Conservation (phyloP, 1,140 invertebrate genomes). For the Meloidogyne exigua region DNA sequence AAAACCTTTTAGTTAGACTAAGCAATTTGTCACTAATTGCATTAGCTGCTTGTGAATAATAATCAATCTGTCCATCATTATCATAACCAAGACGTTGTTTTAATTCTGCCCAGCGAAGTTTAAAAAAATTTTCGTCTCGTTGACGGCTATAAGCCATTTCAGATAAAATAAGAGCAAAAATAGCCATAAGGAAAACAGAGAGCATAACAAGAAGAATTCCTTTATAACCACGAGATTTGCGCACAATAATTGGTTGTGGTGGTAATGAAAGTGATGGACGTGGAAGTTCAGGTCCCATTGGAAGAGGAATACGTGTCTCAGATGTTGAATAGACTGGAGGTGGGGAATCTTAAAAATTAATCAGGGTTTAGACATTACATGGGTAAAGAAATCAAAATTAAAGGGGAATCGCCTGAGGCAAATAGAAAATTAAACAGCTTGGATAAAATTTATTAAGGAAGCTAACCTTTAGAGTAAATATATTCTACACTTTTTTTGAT, state of each 20-base stretch:
- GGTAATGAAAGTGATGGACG: conserved; percentile 23
- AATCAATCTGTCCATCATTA: conserved; percentile 18
- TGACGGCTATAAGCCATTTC: conserved; percentile 62
- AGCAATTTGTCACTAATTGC: conserved; percentile 16
- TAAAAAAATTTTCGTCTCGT: conserved; percentile 60
- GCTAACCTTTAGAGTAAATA: no score
- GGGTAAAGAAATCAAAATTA: no score
- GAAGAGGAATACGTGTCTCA: conserved; percentile 33
- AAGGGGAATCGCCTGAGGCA: no score
- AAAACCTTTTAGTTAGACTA: conserved; percentile 15
- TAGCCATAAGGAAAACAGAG: conserved; percentile 54
- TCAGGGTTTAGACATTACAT: no score
- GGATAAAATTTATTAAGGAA: no score
- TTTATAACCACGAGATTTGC: conserved; percentile 59
- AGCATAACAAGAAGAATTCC: conserved; percentile 57
- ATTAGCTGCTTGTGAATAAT: conserved; percentile 26
- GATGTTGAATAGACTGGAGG: conserved; percentile 40
- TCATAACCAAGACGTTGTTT: conserved; percentile 53
- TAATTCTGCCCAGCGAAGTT: conserved; percentile 56
- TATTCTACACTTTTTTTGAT: not conserved
- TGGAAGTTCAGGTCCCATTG: conserved; percentile 46
- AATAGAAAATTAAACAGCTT: no score
- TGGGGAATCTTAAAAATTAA: conserved; percentile 26
- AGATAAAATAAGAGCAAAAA: conserved; percentile 55
- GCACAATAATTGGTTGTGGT: conserved; percentile 43